Conservation (phyloP, 1,140 invertebrate species). For the Dryas iulia region DNA sequence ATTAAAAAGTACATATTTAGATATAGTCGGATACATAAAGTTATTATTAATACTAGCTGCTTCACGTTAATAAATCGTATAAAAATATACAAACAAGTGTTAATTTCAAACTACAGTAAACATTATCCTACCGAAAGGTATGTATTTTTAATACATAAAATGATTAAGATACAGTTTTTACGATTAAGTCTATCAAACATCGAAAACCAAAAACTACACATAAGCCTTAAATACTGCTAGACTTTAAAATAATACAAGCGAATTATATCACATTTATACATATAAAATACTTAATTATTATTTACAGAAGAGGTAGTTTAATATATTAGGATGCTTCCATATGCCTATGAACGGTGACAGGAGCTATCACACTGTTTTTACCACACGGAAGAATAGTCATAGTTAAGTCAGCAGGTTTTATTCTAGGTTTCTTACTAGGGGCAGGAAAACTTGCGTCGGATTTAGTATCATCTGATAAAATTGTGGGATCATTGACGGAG, state of each 20-base stretch:
- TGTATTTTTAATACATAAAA: conserved; percentile 15
- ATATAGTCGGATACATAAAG: neutral
- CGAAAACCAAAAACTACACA: conserved; percentile 5
- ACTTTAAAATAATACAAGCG: conserved; percentile 10
- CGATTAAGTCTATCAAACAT: conserved; percentile 6
- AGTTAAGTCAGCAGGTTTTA: conserved; percentile 67
- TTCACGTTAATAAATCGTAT: neutral
- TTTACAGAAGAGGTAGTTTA: conserved; percentile 67
- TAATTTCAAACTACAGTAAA: neutral
- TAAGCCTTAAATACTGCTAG: neutral
- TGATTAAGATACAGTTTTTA: too few species aligned
- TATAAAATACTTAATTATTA: conserved; percentile 28
- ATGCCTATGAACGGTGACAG: conserved; percentile 92
- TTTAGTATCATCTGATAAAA: conserved; percentile 82
- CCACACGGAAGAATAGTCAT: conserved; percentile 78
- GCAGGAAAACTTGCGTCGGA: conserved; percentile 83
- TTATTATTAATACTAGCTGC: neutral
- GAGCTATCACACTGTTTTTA: conserved; percentile 88
- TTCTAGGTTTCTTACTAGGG: conserved; percentile 80
- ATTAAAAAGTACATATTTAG: neutral
- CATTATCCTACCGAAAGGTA: neutral
- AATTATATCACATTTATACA: conserved; percentile 40
- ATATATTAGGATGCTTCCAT: conserved; percentile 84
- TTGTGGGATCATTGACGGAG: conserved; percentile 83
- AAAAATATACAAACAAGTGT: conserved; percentile 4